Evolutionary conservation across 2,797 vertebrate species (phyloP), one percentile per base, ranked within the genome.

Genomic region (Enteromius unitaeniatus): DNA sequence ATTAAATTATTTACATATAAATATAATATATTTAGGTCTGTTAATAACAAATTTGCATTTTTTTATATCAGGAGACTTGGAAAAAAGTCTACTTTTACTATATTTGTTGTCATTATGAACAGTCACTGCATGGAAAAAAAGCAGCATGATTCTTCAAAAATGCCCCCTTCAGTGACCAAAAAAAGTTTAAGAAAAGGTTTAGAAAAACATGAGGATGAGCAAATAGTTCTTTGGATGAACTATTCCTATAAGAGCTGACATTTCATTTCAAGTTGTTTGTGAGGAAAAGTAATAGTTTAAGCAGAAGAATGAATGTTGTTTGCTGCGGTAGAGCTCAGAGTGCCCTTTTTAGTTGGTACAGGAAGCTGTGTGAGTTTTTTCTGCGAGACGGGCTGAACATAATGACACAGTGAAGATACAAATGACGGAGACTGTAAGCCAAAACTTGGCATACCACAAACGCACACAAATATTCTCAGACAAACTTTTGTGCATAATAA

Each of bases 391-490:
- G 90, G 55, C 81, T 60, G 67, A 83, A 86, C 78, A 87, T 90
- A 90, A 90, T 90, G 85, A 90, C 70, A 86, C 84, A 86, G 85
- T 86, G 60, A 51, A 84, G 84, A 78, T 85, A 77, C 73, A 88
- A 88, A 90, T 89, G 88, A 86, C 82, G 78, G 78, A 47, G 68
- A 58, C 60, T 60, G 67, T 28, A 28, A 17, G 84, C 85, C 79
- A 83, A 78, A 83, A 67, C 49, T 53, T 62, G 79, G 74, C 58
- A 88, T 81, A 84, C 86, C 85, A 83, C 84, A 78, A 82, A 37
- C 15, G 67, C 3, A 65, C 77, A 75, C 53, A 47, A 80, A 45
- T 40, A 76, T 78, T 49, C 76, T n/a, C 51, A 58, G 73, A 68
- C 47, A 82, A 67, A 76, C 21, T 9, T 31, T 28, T 62, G 37